Evolutionary conservation across 2,888 invertebrate species (phyloP), one percentile per base, ranked within the genome.

Genomic region (Ennomos quercinarius): DNA sequence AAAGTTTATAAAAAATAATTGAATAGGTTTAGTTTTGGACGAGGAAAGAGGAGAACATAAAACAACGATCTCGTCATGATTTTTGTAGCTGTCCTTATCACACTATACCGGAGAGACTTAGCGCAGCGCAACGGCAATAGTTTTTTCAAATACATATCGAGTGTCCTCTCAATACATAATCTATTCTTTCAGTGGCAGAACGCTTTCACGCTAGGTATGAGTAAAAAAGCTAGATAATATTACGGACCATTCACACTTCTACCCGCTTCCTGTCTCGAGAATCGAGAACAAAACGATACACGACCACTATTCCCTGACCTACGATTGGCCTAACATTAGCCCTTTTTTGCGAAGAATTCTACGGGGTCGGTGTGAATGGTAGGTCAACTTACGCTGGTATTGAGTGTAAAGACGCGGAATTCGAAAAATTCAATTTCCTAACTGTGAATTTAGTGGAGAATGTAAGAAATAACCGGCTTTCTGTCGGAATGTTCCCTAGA

Each of bases 381-480:
- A 73, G 83, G 56, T 77, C 85, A 72, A 57, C 53, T 47, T 72
- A 73, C 63, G 70, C 66, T 84, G 81, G 86, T 46, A 42, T 57
- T 27, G 52, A 59, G 61, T 61, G 63, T 69, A 68, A 79, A 84
- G 83, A 81, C 74, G 80, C 71, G 80, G 86, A 84, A 89, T 88
- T 87, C 83, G 84, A 87, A 88, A 89, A 90, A 89, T 89, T 89
- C 88, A 89, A 89, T 89, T 88, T 87, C 81, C 87, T 84, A 83
- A 86, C 86, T 83, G 86, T 84, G 83, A 88, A 89, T 89, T 89
- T 88, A 86, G 87, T 81, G 72, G 73, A 79, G 81, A 84, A 84
- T 83, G 84, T 84, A 80, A 84, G 86, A 81, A 87, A 88, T 86
- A 88, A 86, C 82, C 79, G 78, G 78, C 76, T 83, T 76, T 78